Evolutionary conservation across 2,888 invertebrate genomes (phyloP).

Genomic region (Cephus nigrinus): DNA sequence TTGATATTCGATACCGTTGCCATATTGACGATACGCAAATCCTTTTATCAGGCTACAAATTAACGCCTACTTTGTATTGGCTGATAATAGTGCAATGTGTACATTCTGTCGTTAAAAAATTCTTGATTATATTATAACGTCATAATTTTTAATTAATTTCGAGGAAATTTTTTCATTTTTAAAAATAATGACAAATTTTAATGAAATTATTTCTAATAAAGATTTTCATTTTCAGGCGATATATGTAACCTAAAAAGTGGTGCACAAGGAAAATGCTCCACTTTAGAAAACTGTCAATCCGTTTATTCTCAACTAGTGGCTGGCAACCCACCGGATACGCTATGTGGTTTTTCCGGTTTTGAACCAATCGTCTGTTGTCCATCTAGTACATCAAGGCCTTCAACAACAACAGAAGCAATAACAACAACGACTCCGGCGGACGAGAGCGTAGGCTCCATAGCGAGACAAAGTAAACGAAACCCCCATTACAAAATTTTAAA

Average conservation of each 20-base stretch:
- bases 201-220: not conserved
- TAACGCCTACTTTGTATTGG: not conserved
- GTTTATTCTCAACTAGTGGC: constrained; percentile 41
- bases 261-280: constrained; percentile 39
- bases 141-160: not conserved
- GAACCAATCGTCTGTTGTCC: constrained; percentile 57
- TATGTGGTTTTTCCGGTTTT: constrained; percentile 39
- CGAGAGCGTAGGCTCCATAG: constrained; percentile 18
- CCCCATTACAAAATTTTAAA: not conserved
- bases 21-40: not conserved
- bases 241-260: constrained; percentile 25
- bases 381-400: not conserved
- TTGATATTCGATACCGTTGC: not conserved
- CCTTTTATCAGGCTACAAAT: not conserved
- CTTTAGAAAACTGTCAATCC: constrained; percentile 34
- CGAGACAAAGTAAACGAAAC: constrained; percentile 40
- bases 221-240: constrained; percentile 31
- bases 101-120: not conserved
- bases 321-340: constrained; percentile 36
- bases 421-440: not conserved
- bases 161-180: not conserved
- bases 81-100: not conserved
- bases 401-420: not conserved
- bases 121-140: not conserved
- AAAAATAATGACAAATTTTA: not conserved